Conservation (phyloP, 2,113 vertebrate genomes). For the Lepidothrix coronata region DNA sequence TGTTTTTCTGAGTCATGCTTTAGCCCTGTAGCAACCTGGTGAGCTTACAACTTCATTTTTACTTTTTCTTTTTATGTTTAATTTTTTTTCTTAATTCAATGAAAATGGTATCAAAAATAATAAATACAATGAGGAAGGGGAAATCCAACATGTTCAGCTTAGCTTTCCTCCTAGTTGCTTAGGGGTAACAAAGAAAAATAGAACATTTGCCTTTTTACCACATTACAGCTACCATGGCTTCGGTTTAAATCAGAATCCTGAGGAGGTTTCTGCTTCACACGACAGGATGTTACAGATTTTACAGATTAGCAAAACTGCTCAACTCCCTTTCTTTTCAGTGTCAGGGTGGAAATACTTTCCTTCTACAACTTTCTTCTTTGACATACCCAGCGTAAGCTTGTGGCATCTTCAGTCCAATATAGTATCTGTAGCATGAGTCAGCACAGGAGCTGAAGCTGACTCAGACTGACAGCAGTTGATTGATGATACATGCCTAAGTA, state of each 20-base stretch:
- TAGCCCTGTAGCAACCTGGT: background rate
- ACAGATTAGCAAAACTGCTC: background rate
- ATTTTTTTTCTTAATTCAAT: background rate
- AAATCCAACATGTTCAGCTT: background rate
- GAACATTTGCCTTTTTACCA: background rate
- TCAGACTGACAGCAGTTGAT: background rate
- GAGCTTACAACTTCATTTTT: background rate
- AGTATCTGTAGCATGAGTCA: background rate
- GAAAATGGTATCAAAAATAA: rapidly evolving
- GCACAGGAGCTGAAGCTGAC: background rate
- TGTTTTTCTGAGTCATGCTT: background rate
- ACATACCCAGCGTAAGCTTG: background rate
- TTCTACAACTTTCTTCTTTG: background rate
- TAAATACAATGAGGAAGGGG: background rate
- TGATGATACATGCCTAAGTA: background rate
- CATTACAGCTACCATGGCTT: background rate
- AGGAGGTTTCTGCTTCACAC: background rate
- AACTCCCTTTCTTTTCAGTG: background rate
- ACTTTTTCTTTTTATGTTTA: too few species aligned
- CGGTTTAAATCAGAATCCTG: background rate
- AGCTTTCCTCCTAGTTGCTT: background rate
- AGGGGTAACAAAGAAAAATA: background rate
- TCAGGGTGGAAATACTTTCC: background rate
- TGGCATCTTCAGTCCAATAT: background rate
- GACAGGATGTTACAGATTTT: background rate